Evolutionary conservation across 2,113 vertebrate genomes (phyloP).

Genomic region (Oreotrochilus melanogaster): DNA sequence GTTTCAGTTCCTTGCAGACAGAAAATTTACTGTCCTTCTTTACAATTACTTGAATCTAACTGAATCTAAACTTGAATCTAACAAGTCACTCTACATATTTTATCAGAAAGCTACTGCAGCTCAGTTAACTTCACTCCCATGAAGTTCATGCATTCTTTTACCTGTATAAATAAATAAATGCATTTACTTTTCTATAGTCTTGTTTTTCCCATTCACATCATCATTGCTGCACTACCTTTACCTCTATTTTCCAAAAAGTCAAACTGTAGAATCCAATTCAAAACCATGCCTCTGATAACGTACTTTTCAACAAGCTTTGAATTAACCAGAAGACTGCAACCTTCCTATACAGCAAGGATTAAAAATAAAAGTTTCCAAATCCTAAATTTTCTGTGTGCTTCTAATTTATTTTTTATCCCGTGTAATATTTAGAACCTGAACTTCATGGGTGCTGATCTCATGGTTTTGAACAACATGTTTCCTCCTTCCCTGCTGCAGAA

Average conservation of each 20-base stretch:
- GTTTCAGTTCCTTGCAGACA: background rate
- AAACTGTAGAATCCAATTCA: background rate
- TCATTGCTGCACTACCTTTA: background rate
- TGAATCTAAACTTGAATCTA: too few species aligned
- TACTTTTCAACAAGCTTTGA: background rate
- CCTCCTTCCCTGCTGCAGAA: background rate
- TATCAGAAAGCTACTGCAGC: background rate
- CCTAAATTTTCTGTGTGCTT: background rate
- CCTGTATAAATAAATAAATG: background rate
- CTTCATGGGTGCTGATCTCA: background rate
- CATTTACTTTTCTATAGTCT: background rate
- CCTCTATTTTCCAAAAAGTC: background rate
- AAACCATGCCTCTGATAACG: background rate
- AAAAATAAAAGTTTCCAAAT: background rate
- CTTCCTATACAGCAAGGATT: slow-evolving; percentile 26
- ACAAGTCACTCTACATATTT: accelerated
- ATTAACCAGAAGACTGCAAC: background rate
- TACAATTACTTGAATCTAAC: background rate
- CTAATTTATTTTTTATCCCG: background rate
- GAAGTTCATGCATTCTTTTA: background rate
- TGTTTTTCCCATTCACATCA: slow-evolving; percentile 10
- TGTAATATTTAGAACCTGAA: background rate
- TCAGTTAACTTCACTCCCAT: background rate
- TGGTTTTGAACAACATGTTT: background rate
- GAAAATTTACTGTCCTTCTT: background rate